Evolutionary conservation across 2,888 invertebrate genomes (phyloP).

Genomic region (Pseudococcus longispinus): DNA sequence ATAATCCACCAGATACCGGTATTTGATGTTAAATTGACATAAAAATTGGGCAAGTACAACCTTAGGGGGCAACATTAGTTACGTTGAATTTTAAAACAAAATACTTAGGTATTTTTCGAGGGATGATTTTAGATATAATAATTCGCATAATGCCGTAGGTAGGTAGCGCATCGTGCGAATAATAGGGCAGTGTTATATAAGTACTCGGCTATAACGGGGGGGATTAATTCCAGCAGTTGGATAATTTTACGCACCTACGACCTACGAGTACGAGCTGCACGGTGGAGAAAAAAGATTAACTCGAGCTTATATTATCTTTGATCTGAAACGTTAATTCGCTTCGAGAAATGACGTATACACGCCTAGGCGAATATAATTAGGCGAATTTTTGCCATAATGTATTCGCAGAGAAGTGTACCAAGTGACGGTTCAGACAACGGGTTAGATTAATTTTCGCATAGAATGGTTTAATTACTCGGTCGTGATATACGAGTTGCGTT

Average conservation of each 20-base stretch:
- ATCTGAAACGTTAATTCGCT: not conserved
- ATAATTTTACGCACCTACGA: not conserved
- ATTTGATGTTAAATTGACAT: no score
- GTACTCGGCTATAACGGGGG: not conserved
- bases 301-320: not conserved
- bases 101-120: no score
- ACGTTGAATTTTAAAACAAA: no score
- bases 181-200: not conserved
- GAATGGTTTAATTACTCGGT: slow-evolving; percentile 6
- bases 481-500: slow-evolving; percentile 1
- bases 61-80: no score
- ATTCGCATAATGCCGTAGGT: no score
- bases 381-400: not conserved
- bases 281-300: no score
- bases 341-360: not conserved
- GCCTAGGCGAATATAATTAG: not conserved
- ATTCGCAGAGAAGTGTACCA: not conserved
- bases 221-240: not conserved
- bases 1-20: no score
- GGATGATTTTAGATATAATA: no score
- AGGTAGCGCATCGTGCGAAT: not conserved
- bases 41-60: no score
- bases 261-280: no score
- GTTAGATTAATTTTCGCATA: not conserved
- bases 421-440: not conserved